Evolutionary conservation across 2,113 vertebrate genomes (phyloP).

Genomic region (Entomyzon cyanotis): DNA sequence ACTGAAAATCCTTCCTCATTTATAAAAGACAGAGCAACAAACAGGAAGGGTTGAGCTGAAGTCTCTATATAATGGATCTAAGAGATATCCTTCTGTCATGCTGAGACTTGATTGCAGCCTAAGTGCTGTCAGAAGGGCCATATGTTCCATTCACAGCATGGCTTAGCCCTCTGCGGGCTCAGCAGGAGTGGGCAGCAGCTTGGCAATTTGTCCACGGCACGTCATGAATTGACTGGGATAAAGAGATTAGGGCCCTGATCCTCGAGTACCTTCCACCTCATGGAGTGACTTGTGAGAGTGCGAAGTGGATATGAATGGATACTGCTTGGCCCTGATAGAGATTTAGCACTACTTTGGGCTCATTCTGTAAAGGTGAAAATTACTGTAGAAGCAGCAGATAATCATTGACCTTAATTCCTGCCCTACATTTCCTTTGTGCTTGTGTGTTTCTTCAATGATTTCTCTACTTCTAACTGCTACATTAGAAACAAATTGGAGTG

Average conservation of each 20-base stretch:
- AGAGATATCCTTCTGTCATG: constrained; percentile 24
- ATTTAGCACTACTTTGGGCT: background rate
- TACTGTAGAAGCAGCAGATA: background rate
- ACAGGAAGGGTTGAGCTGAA: background rate
- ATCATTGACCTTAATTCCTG: background rate
- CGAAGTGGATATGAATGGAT: background rate
- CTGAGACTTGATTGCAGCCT: constrained; percentile 38
- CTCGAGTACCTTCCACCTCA: background rate
- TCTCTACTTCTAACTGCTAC: background rate
- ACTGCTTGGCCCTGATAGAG: background rate
- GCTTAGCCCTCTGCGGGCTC: background rate
- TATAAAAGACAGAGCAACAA: constrained; percentile 31
- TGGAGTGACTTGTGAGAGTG: background rate
- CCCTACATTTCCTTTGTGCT: background rate
- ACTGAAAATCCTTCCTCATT: background rate
- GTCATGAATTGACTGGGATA: constrained; percentile 40
- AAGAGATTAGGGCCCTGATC: constrained; percentile 50
- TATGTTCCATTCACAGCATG: constrained; percentile 18
- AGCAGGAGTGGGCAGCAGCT: background rate
- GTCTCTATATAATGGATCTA: constrained; percentile 24
- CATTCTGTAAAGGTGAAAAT: constrained; percentile 16
- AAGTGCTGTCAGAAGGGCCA: constrained; percentile 43
- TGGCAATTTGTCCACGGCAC: constrained; percentile 30
- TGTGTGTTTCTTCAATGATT: background rate
- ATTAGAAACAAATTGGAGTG: background rate